These are phyloP conservation scores for Echinometra lucunter DNA, from an alignment of 53 echinoderm and acorn worm genomes.

Conservation along the genomic window DNA sequence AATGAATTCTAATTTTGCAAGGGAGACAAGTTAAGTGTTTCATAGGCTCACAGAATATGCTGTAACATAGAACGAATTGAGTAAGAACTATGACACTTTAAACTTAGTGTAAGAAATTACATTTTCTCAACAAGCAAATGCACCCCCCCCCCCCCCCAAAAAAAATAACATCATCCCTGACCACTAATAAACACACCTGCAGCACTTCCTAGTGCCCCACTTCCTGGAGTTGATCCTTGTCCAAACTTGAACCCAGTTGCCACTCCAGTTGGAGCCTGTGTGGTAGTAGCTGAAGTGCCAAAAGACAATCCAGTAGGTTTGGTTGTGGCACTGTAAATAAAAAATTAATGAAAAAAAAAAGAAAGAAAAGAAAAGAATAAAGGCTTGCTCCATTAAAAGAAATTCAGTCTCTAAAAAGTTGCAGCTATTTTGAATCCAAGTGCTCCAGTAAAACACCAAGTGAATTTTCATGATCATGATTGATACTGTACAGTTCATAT, in stretches of 20 bases:
- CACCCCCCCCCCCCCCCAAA: too few species aligned
- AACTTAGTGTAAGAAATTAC: too few species aligned
- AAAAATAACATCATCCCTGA: too few species aligned
- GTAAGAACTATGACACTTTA: too few species aligned
- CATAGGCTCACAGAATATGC: background rate
- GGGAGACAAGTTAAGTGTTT: background rate
- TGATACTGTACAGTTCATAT: too few species aligned
- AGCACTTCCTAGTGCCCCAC: slow-evolving; percentile 38
- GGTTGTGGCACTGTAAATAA: background rate
- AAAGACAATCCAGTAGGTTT: slow-evolving; percentile 56
- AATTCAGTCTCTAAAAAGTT: background rate
- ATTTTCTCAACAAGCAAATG: too few species aligned
- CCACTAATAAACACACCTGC: background rate
- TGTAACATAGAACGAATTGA: background rate
- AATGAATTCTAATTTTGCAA: background rate
- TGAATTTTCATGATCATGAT: too few species aligned
- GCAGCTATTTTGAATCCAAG: background rate
- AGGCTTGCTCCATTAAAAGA: background rate
- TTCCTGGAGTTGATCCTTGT: background rate
- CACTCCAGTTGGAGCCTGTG: slow-evolving; percentile 33
- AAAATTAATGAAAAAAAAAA: background rate
- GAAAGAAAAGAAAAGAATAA: too few species aligned
- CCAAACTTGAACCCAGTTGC: slow-evolving; percentile 61
- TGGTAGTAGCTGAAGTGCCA: slow-evolving; percentile 32
- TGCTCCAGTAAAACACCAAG: too few species aligned